Evolutionary conservation across 2,113 vertebrate genomes (phyloP).

Genomic region (Myotis lucifugus): DNA sequence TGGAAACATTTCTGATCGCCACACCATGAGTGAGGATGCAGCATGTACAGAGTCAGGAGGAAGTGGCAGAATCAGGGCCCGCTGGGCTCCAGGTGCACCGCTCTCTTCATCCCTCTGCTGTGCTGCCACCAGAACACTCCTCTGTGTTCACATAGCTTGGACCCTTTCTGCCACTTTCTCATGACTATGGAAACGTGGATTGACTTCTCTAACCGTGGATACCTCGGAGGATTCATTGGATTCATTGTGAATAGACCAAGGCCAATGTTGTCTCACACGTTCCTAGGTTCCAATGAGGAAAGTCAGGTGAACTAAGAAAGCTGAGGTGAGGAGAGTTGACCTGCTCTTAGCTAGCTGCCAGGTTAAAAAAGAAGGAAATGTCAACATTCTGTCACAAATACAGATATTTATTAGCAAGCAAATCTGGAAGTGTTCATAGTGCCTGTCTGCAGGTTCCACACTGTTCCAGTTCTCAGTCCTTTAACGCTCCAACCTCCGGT

Average conservation of each 20-base stretch:
- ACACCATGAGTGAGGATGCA: background rate
- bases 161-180: background rate
- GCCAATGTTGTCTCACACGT: background rate
- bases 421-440: background rate
- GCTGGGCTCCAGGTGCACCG: fast-evolving
- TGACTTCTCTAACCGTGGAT: background rate
- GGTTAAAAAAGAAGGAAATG: background rate
- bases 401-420: background rate
- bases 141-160: background rate
- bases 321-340: background rate
- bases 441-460: background rate
- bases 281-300: background rate
- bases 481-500: background rate
- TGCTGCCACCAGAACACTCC: background rate
- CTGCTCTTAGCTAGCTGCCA: background rate
- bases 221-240: background rate
- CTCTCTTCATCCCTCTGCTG: background rate
- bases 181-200: background rate
- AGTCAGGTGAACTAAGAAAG: background rate
- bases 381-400: background rate
- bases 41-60: background rate
- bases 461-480: background rate
- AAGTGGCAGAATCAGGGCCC: background rate
- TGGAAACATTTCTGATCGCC: background rate
- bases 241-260: background rate